Conservation (phyloP, 2,797 vertebrate genomes). For the Antrozous pallidus region DNA sequence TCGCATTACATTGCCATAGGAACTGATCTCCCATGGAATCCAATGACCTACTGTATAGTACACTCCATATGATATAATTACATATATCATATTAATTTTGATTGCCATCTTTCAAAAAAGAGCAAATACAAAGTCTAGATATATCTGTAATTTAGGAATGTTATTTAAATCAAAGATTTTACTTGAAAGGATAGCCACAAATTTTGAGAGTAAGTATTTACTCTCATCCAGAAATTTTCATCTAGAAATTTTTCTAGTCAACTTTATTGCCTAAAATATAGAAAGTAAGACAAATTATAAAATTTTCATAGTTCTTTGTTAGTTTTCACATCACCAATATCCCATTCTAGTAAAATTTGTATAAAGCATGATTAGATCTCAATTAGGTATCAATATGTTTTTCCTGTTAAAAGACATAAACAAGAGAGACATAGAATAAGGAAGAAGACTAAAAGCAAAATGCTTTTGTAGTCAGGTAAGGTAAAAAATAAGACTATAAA, state of each 20-base stretch:
- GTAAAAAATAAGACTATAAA: neutral
- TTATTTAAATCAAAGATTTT: neutral
- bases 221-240: too few species aligned
- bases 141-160: neutral
- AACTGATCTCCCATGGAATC: too few species aligned
- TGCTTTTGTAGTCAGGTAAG: neutral
- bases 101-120: neutral
- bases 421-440: neutral
- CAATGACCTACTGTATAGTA: neutral
- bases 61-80: neutral
- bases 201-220: neutral
- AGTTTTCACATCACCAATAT: neutral
- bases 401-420: constrained; percentile 1
- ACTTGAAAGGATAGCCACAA: neutral
- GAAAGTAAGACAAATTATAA: neutral
- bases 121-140: neutral
- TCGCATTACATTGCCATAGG: too few species aligned
- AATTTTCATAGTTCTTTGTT: neutral
- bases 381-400: constrained; percentile 6
- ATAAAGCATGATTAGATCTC: neutral
- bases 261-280: neutral
- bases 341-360: constrained; percentile 1
- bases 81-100: neutral
- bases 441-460: neutral
- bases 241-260: neutral